phyloP scores from a whole-genome alignment of 2,888 invertebrate genomes.

The Eudasyphora cyanicolor region DNA sequence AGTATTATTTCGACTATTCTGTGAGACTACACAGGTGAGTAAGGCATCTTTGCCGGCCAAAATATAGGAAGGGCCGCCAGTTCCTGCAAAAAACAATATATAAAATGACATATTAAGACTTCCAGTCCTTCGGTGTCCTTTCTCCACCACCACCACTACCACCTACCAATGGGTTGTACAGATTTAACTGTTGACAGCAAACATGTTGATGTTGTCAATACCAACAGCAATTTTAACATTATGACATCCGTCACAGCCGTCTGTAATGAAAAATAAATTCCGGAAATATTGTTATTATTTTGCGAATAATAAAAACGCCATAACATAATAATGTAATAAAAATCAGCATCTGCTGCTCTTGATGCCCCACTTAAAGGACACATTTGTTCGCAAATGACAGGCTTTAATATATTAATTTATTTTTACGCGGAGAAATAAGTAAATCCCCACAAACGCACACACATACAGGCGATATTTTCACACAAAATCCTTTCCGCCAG shows the following conservation, averaged over 20 bases:
- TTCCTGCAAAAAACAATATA: conserved; percentile 70
- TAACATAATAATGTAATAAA: conserved; percentile 2
- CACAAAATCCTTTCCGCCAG: neutral
- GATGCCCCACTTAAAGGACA: neutral
- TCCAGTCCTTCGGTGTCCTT: neutral
- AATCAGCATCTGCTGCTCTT: neutral
- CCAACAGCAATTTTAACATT: conserved; percentile 75
- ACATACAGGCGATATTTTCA: neutral
- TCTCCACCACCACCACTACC: neutral
- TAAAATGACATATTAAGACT: conserved; percentile 28
- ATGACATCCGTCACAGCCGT: conserved; percentile 70
- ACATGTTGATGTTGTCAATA: conserved; percentile 73
- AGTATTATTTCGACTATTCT: conserved; percentile 82
- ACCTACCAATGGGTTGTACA: conserved; percentile 76
- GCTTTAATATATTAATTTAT: conserved; percentile 24
- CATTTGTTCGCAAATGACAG: neutral
- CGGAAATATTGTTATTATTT: conserved; percentile 14
- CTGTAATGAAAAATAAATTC: conserved; percentile 54
- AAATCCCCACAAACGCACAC: neutral
- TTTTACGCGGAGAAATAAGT: neutral
- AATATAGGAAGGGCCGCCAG: conserved; percentile 80
- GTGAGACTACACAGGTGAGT: conserved; percentile 89
- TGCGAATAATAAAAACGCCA: conserved; percentile 15
- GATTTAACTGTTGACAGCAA: conserved; percentile 75
- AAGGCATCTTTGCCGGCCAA: conserved; percentile 89